Evolutionary conservation across 1,140 invertebrate genomes (phyloP), one percentile per base, ranked within the genome.

Genomic region (Mizuhopecten yessoensis): DNA sequence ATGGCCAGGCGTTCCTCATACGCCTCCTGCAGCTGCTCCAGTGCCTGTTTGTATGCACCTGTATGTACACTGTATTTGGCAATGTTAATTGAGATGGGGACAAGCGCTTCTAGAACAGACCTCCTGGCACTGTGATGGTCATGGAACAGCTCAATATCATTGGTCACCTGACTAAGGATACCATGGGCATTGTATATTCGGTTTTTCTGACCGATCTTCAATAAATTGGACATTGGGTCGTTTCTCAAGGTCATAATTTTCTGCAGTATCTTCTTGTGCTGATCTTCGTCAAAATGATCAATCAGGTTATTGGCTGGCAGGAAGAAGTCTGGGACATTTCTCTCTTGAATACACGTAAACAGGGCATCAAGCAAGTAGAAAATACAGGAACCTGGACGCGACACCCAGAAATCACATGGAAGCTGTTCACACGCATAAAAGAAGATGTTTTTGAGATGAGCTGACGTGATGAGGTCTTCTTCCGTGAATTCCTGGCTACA

Each of bases 11-110:
- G 87, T 10, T 92, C 92, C 34, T 92, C 92, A 11, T 91, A 90
- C 5, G 92, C 92, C 36, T 87, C 88, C 87, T 92, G 92, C 86
- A 92, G 34, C 10, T 42, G 87, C n/a, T 89, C 92, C 88, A 92
- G 34, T 0, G 92, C 92, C 11, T 34, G 39, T 33, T 92, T 90
- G 86, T 88, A 91, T 17, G 10, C 23, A 39, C 75, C 89, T 23
- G n/a, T 11, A 29, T 91, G 29, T 0, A 92, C 89, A 34, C 89
- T 75, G 13, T 17, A 29, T 39, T 86, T 39, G 33, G 92, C 92
- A 36, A 75, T 29, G 29, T 91, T 49, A 3, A 92, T 92, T 10
- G 88, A 87, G 13, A 75, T 33, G 23, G 92, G 92, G 33, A 92
- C 88, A 23, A 92, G 89, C n/a, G 39, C 45, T 11, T 34, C 75